Evolutionary conservation across 2,797 vertebrate species (phyloP).

Genomic region (Typhlichthys subterraneus): DNA sequence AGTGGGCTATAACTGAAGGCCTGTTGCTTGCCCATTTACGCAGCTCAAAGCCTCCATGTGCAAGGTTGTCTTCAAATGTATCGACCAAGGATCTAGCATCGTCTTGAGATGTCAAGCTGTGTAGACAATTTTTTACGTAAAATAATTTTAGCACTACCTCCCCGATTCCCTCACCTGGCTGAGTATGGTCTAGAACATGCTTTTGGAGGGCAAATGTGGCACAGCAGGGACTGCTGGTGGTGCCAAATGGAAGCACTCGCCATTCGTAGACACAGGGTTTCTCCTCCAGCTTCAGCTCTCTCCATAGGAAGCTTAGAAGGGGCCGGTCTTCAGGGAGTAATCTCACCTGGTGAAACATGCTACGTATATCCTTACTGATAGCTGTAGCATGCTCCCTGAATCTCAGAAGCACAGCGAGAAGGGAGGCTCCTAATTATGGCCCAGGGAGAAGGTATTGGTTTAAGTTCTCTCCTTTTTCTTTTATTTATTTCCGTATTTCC

Average conservation of each 20-base stretch:
- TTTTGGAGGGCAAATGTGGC: background rate
- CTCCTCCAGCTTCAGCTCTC: background rate
- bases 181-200: background rate
- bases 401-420: background rate
- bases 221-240: conserved; percentile 9
- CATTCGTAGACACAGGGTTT: background rate
- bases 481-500: no score
- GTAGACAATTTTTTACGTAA: background rate
- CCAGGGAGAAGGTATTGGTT: background rate
- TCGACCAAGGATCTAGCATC: conserved; percentile 3
- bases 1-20: no score
- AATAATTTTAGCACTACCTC: background rate
- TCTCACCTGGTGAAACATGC: conserved; percentile 13
- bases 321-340: background rate
- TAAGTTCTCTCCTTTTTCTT: background rate
- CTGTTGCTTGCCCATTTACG: no score
- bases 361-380: conserved; percentile 8
- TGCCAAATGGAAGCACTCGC: no score
- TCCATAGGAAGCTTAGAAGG: background rate
- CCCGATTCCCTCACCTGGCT: background rate
- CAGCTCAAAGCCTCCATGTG: background rate
- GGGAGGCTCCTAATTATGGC: background rate
- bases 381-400: conserved; percentile 4
- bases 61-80: background rate
- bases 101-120: background rate